Conservation (phyloP, 2,797 vertebrate species). For the Chromobotia macracanthus region DNA sequence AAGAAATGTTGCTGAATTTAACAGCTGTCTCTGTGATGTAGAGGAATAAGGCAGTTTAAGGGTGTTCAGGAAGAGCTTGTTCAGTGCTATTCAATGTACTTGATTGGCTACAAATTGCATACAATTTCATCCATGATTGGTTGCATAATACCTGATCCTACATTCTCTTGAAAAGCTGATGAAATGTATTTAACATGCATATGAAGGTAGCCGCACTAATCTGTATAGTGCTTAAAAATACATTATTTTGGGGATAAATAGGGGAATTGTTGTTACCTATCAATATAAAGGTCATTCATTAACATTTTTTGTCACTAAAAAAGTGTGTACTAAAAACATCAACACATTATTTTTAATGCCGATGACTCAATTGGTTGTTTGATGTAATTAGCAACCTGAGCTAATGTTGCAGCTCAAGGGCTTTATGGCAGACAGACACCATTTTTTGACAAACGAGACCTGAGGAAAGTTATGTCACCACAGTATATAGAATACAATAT, state of each 20-base stretch:
- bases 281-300: not conserved
- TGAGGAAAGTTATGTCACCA: no score
- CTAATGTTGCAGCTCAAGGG: not conserved
- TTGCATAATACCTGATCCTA: not conserved
- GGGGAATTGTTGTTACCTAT: not conserved
- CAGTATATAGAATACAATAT: no score
- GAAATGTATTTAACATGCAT: not conserved
- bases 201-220: not conserved
- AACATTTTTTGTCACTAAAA: no score
- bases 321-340: not conserved
- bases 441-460: no score
- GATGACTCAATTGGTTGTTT: not conserved
- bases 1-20: not conserved
- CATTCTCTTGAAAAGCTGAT: not conserved
- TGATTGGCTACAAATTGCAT: conserved; percentile 7
- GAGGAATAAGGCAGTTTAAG: not conserved
- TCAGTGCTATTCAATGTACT: not conserved
- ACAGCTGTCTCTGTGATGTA: not conserved
- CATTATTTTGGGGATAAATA: no score
- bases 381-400: not conserved
- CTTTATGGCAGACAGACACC: not conserved
- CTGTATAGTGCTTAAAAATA: not conserved
- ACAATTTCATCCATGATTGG: not conserved
- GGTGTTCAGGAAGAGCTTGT: not conserved
- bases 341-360: not conserved